Evolutionary conservation across 2,113 vertebrate species (phyloP), one percentile per base, ranked within the genome.

Genomic region (Corydoras maculifer): DNA sequence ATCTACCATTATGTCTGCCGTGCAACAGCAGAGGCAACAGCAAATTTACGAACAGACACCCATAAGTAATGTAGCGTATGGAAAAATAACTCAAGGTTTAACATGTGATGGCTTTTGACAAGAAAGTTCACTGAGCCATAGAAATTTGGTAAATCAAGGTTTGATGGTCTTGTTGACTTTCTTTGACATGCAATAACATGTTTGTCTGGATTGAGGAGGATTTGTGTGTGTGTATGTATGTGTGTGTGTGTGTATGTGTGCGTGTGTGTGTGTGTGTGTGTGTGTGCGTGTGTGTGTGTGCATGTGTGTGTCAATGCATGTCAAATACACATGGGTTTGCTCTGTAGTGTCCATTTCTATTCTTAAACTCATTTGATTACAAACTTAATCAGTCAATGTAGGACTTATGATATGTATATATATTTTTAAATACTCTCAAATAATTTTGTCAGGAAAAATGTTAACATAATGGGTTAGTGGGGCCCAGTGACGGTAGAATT

Each of bases 1-100:
- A 76, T 79, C 77, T 79, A 67, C 73, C 62, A 73, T 79, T 51
- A 76, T 69, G 62, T 66, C 66, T 72, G 72, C 70, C 60, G 51
- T n/a, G 48, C 62, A 69, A 75, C 53, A 78, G 73, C 62, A 75
- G 65, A 62, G 63, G 60, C 14, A 30, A 50, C 69, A 58, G 6
- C 72, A 57, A 9, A 49, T 31, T 35, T 14, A 75, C 35, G 55
- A 78, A 75, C 69, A 75, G 62, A 66, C 57, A 65, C 64, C 58
- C 70, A 78, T 69, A 75, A 78, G 75, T 72, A 75, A 75, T 49
- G 60, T 32, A 3, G 14, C 29, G 60, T 51, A 68, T 30, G 53
- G 53, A 64, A 9, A 58, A 61, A 60, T 58, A 61, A 29, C 72
- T 77, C 35, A 62, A 64, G 62, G 25, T 54, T 54, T 67, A 51